Conservation (phyloP, 2,113 vertebrate genomes). For the Montifringilla adamsi region DNA sequence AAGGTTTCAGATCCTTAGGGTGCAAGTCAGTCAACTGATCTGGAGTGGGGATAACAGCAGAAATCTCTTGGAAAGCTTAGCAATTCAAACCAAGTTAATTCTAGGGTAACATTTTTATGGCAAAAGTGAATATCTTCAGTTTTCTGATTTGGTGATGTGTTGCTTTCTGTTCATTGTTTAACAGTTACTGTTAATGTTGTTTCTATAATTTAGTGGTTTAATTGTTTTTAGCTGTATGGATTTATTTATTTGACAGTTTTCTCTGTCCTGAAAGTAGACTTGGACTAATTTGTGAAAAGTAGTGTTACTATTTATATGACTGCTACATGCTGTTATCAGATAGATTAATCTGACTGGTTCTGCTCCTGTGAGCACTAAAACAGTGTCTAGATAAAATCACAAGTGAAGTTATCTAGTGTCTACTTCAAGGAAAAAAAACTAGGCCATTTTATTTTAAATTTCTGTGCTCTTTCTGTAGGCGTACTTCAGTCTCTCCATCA, state of each 20-base stretch:
- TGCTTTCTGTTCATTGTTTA: not conserved
- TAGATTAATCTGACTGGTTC: not conserved
- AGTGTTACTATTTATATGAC: conserved; percentile 29
- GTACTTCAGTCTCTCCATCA: not conserved
- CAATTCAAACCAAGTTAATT: not conserved
- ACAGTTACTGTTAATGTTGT: not conserved
- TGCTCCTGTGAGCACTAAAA: not conserved
- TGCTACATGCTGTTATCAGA: not conserved
- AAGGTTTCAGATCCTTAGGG: not conserved
- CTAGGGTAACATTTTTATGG: not conserved
- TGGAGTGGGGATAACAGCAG: not conserved
- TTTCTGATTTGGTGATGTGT: not conserved
- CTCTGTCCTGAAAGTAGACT: not conserved
- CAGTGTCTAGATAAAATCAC: not conserved
- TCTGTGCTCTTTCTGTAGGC: not conserved
- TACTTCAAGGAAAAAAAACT: not conserved
- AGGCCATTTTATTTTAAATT: not conserved
- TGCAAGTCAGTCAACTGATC: not conserved
- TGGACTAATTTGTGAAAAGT: conserved; percentile 18
- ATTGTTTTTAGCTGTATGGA: not conserved
- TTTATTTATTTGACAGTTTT: conserved; percentile 58
- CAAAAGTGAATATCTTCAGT: not conserved
- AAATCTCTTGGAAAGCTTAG: not conserved
- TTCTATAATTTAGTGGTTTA: conserved; percentile 1
- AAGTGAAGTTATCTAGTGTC: not conserved